Evolutionary conservation across 2,113 vertebrate genomes (phyloP).

Genomic region (Pachycephala philippinensis): DNA sequence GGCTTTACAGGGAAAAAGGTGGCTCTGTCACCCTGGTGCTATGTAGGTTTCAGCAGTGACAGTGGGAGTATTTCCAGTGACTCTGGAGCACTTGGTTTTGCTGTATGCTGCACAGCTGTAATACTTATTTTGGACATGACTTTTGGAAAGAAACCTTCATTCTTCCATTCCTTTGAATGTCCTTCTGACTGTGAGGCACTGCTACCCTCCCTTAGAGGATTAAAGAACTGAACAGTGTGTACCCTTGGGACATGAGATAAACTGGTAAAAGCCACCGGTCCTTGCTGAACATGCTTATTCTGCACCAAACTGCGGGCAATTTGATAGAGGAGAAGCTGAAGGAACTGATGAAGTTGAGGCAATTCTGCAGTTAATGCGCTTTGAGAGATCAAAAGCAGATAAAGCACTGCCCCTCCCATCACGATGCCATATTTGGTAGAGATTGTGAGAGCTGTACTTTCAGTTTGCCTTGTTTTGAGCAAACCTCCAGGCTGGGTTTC

Average conservation of each 20-base stretch:
- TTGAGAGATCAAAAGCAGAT: neutral
- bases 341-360: neutral
- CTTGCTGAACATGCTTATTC: neutral
- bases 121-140: neutral
- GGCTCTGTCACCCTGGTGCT: neutral
- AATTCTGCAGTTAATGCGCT: neutral
- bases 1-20: neutral
- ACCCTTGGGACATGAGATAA: neutral
- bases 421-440: neutral
- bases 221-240: neutral
- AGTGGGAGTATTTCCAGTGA: neutral
- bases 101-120: neutral
- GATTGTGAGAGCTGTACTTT: neutral
- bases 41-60: neutral
- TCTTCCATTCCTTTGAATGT: neutral
- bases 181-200: neutral
- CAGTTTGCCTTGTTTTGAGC: neutral
- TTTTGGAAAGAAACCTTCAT: neutral
- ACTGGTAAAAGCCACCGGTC: neutral
- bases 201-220: neutral
- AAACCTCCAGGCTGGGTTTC: neutral
- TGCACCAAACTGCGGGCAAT: fast-evolving
- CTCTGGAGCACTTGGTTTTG: neutral
- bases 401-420: neutral
- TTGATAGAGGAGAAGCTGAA: neutral